Base-by-base conservation (phyloP, 2,113 vertebrate species). In the Cottus gobio region DNA sequence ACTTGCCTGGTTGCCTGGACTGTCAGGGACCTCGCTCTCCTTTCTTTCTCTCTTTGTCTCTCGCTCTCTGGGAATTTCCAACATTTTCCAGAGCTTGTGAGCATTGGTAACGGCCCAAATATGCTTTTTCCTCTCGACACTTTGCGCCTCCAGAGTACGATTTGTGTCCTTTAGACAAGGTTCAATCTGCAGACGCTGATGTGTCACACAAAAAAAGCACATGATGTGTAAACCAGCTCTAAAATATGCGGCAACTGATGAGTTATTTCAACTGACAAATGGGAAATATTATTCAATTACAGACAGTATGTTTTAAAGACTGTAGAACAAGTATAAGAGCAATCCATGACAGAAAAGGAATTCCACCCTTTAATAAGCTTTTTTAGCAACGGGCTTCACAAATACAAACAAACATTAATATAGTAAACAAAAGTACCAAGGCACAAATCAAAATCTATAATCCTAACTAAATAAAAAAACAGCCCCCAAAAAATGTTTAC, bases 1-100 rank as follows among this genome's bases (percentile, higher is more conserved):
- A 95, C 92, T 91, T 79, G 76, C 85, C 82, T 79, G 78, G 74
- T 85, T 87, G 77, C 79, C 82, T 80, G 86, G 88, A 80, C 79
- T 87, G 78, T 91, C 86, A 87, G 75, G 81, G 85, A 83, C 58
- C 77, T 71, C 75, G 57, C 66, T 70, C 58, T 76, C 76, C 16
- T 46, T 66, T 30, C 37, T 76, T 65, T 85, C 61, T 75, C n/a
- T 83, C 63, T 75, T 64, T 81, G 65, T 84, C 66, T 75, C 63
- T 86, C 28, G 1, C 62, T 84, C 63, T n/a, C 58, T 64, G 65
- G 52, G 69, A 82, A 74, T 75, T 80, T 85, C 83, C 77, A 76
- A 56, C 79, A 84, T 87, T 91, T 92, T 89, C 83, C 81, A 73
- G 36, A 9, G 62, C 77, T 82, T 54, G 56, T 90, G 77, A 94